Evolutionary conservation across 2,888 invertebrate genomes (phyloP), one percentile per base, ranked within the genome.

Genomic region (Drosophila suboccidentalis): DNA sequence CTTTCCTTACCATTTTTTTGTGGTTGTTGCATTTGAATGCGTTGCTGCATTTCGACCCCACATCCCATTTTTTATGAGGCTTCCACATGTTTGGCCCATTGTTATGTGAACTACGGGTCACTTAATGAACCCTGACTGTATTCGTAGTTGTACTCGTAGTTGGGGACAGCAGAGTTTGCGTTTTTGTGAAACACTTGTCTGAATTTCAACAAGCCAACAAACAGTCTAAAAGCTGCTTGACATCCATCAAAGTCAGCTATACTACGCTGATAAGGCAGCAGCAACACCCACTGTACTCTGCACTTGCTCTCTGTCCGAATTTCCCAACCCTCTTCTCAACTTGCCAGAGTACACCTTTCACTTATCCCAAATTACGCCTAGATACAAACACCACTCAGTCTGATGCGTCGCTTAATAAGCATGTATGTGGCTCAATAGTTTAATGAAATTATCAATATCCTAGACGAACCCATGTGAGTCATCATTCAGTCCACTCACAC

Each of bases 391-490:
- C 57, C 80, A 78, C 78, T 75, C 75, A 61, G 69, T 49, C 17
- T 44, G 41, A 60, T 43, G 51, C 26, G 46, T 17, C 43, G 43
- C 55, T 57, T 50, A 58, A 47, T 58, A 58, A 47, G 47, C 65
- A 71, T 74, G 67, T 75, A 75, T 78, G 65, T 58, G 80, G 74
- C 78, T 85, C 85, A 87, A 87, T 88, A 84, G 89, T 86, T 87
- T 88, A 88, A 88, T 87, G 88, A 86, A 87, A 87, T 87, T 87
- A 88, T 87, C 86, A 87, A 84, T 87, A 87, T 72, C 74, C 75
- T 68, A 59, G 60, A 50, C 59, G 54, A 34, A 62, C 70, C 73
- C 53, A 70, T 75, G 84, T 86, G 89, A 88, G 75, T 87, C 86
- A 87, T 87, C 86, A 72, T 26, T 47, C 29, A 10, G 47, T 15